Base-by-base conservation (phyloP, 2,113 vertebrate species). In the Plecotus auritus region DNA sequence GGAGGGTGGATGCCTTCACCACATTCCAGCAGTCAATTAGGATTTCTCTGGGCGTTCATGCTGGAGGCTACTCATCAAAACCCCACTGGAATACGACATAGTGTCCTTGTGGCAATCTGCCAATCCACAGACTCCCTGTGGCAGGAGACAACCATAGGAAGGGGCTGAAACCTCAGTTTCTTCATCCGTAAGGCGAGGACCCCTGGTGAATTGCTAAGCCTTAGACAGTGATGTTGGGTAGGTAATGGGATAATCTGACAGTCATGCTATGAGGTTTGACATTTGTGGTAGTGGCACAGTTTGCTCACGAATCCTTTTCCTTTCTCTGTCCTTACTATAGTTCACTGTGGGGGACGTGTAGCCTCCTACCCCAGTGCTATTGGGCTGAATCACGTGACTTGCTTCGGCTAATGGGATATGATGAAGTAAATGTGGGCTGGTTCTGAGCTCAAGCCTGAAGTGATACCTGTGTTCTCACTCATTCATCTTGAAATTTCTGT, bases 401-500 rank as follows among this genome's bases (percentile, higher is more conserved):
- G 26, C 28, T 64, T 69, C 18, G 23, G 72, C 7, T 54, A 26
- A 28, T 10, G 35, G 47, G 45, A 37, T 56, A 16, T 7, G 4
- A 37, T 16, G 23, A 78, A 37, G 32, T 30, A 66, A 66, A 51
- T 17, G 2, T 28, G 78, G 76, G 32, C 49, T 7, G 3, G 35
- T 56, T 90, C 90, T 82, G 72, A 80, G 49, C 42, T 69, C 73
- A 84, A n/a, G 59, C 18, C 72, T 70, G 40, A 59, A 22, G 11
- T 9, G 9, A 35, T 30, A 3, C 10, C 35, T 64, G 16, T 54
- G 17, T 70, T 70, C 66, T 35, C n/a, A 76, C 12, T 30, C 9
- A 11, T 9, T 76, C 22, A 54, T 87, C 56, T 49, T 32, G 42
- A 86, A 26, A 64, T 56, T 4, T 76, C 51, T 74, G 32, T 54